Base-by-base conservation (phyloP, 1,140 invertebrate species). In the Drosophila neocordata region DNA sequence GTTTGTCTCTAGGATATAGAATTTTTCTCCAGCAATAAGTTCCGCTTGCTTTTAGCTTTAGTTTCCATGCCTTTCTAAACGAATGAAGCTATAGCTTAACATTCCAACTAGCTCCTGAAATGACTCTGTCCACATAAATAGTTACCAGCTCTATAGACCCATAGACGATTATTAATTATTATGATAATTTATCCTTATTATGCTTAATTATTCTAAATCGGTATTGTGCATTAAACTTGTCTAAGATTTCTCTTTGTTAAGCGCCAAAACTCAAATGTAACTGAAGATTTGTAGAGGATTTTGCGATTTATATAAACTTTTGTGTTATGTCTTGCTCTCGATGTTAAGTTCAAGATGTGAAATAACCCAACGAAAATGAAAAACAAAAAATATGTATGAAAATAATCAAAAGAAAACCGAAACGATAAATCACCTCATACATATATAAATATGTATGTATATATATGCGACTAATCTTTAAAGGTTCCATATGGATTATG, bases 161-260 rank as follows among this genome's bases (percentile, higher is more conserved):
- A 18, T 48, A 11, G 41, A 48, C 15, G 15, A 48, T 48, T 48
- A 11, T 2, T 48, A 48, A 48, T 48, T 48, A 15, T 18, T 48
- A 44, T 20, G 9, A 48, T 20, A 48, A 44, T 44, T 44, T 44
- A 18, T 18, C 9, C n/a, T 15, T 18, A 20, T 20, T 20, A 13
- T 48, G 41, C 41, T 48, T 48, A 65, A 27, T 72, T 34, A n/a
- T 44, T 34, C 38, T 53, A 35, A 4, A 18, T 51, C 12, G 4
- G 27, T 53, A 53, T 57, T 13, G n/a, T 59, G 24, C 24, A 60
- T 60, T 38, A 55, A 55, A 22, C 6, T 60, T 60, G 27, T 62
- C 48, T 58, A 65, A 71, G 62, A 72, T 34, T 24, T 9, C 13
- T 27, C 37, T 55, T 20, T 48, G 15, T 51, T 48, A 67, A 57